Conservation (phyloP, 1,140 invertebrate species). For the Diabrotica undecimpunctata region DNA sequence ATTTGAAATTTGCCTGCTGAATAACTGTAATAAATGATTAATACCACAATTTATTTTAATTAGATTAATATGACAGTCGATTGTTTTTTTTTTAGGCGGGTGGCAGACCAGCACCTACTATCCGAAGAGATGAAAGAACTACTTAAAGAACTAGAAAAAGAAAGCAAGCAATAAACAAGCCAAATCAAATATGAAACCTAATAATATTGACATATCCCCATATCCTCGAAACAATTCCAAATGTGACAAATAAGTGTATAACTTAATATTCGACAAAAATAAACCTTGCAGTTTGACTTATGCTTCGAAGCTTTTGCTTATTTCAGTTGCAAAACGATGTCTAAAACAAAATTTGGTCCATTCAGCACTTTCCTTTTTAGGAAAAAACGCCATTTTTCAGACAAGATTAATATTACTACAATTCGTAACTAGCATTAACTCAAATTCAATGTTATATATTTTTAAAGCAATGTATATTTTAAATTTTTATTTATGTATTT, state of each 20-base stretch:
- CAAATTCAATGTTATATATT: slow-evolving; percentile 14
- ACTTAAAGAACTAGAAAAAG: slow-evolving; percentile 43
- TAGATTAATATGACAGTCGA: no score
- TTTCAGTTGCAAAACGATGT: background rate
- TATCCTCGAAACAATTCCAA: slow-evolving; percentile 6
- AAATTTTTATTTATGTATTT: slow-evolving; percentile 9
- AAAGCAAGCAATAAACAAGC: slow-evolving; percentile 43
- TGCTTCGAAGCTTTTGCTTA: background rate
- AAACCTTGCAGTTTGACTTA: background rate
- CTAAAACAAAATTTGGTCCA: slow-evolving; percentile 8
- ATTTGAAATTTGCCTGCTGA: no score
- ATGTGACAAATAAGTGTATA: slow-evolving; percentile 2
- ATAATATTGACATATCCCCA: slow-evolving; percentile 4
- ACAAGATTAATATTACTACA: slow-evolving; percentile 1
- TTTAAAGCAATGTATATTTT: slow-evolving; percentile 24
- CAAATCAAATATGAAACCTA: background rate
- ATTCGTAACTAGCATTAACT: slow-evolving; percentile 3
- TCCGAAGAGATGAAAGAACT: slow-evolving; percentile 46
- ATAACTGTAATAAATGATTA: no score
- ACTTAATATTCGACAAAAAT: background rate
- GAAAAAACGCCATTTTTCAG: slow-evolving; percentile 4
- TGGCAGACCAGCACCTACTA: slow-evolving; percentile 42
- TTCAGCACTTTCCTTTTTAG: slow-evolving; percentile 1
- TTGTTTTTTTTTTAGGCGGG: slow-evolving; percentile 33
- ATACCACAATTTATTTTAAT: no score